Evolutionary conservation across 1,140 invertebrate genomes (phyloP), one percentile per base, ranked within the genome.

Genomic region (Pogonomyrmex barbatus): DNA sequence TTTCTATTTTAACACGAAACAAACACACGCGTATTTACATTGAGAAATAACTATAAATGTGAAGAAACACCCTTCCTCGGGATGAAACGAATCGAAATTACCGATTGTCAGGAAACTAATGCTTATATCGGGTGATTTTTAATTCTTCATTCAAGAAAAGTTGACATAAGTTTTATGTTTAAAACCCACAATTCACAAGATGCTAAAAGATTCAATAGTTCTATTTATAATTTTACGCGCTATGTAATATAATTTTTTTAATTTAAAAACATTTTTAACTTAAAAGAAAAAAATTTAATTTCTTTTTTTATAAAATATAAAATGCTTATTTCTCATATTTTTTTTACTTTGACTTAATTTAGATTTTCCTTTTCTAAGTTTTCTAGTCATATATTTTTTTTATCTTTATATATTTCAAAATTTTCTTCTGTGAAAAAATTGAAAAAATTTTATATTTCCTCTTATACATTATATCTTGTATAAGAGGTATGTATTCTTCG

Each of bases 81-180:
- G 24, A n/a, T n/a, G 14, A n/a, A 39, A 75, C 54, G n/a, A 75
- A 58, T 0, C 17, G 17, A 24, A 24, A 75, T 58, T 45, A 58
- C n/a, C 14, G 10, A 54, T 73, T n/a, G 24, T 24, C 24, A 24
- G 24, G 24, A 36, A 42, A 12, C n/a, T 36, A 45, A 8, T n/a
- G 52, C 24, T 70, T 71, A 71, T 71, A 71, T n/a, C 6, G 68
- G 45, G 68, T 71, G 68, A 4, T 9, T 10, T 33, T 24, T 14
- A 71, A 71, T 52, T 50, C 50, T 68, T 0, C 68, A 36, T 36
- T 8, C 30, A 33, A 70, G 1, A 5, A 17, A 36, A 2, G 8
- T 6, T 45, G 42, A 8, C 42, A 4, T 45, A 45, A 8, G 4
- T 45, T 45, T 9, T 6, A 24, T 24, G 24, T 24, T 24, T n/a